Percentiles rank a stretch among this genome's conserved stretches.
Conservation (phyloP, 2,113 vertebrate species). For the Tiliqua scincoides region DNA sequence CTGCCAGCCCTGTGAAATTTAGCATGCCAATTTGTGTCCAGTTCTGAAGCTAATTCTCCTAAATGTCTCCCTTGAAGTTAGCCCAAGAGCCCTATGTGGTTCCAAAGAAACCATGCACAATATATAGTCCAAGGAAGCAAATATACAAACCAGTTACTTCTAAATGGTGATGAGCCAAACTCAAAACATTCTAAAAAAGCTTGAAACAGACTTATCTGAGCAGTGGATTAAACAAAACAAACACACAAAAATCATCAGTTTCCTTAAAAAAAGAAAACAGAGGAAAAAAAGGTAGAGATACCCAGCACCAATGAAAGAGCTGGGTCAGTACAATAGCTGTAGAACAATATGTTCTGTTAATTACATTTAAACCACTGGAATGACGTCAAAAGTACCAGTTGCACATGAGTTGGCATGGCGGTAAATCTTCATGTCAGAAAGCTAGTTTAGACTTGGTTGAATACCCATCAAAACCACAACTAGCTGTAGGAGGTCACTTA, state of each 20-base stretch:
- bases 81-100: constrained; percentile 70
- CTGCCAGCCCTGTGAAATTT: not conserved
- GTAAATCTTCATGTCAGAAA: constrained; percentile 71
- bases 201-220: constrained; percentile 65
- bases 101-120: constrained; percentile 64
- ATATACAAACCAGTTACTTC: constrained; percentile 67
- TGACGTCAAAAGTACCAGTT: constrained; percentile 78
- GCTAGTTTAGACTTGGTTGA: constrained; percentile 70
- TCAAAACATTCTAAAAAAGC: constrained; percentile 62
- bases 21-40: constrained; percentile 62
- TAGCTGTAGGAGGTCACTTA: constrained; percentile 74
- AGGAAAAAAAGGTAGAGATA: constrained; percentile 34
- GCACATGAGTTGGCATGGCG: constrained; percentile 73
- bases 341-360: constrained; percentile 61
- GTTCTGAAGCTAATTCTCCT: constrained; percentile 67
- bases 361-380: constrained; percentile 63
- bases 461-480: constrained; percentile 69
- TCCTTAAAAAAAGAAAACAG: constrained; percentile 61
- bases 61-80: constrained; percentile 67
- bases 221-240: constrained; percentile 66
- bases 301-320: constrained; percentile 51
- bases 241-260: constrained; percentile 53
- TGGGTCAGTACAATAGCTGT: constrained; percentile 70
- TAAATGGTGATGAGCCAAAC: constrained; percentile 66
- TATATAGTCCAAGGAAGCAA: constrained; percentile 64